These are phyloP conservation scores for Sclerodermus sp. DNA, from an alignment of 2,888 invertebrate genomes.

Conservation along the genomic window DNA sequence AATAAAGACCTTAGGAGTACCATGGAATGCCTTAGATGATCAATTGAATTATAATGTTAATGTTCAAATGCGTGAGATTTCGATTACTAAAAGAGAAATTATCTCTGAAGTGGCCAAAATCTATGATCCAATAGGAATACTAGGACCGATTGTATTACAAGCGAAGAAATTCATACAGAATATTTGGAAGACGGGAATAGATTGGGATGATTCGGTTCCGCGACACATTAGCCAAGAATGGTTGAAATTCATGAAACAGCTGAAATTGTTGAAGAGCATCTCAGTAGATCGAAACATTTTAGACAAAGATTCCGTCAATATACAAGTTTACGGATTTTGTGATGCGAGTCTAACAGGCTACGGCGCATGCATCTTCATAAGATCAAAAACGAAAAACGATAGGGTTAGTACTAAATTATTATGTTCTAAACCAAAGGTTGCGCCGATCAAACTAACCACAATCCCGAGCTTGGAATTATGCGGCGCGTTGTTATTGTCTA, in stretches of 20 bases:
- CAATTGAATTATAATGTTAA: too few relatives aligned
- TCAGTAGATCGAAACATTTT: conserved; percentile 14
- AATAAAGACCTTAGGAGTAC: not conserved
- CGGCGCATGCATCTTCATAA: conserved; percentile 19
- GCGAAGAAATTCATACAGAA: conserved; percentile 26
- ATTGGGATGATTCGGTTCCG: conserved; percentile 24
- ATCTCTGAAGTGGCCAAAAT: conserved; percentile 24
- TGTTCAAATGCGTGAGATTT: too few relatives aligned
- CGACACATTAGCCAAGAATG: conserved; percentile 14
- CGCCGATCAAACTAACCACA: conserved; percentile 14
- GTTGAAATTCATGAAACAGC: conserved; percentile 13
- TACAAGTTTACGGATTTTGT: conserved; percentile 23
- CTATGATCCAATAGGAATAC: conserved; percentile 25
- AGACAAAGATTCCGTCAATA: not conserved
- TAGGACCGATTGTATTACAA: conserved; percentile 19
- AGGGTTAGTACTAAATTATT: not conserved
- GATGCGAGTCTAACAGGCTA: conserved; percentile 25
- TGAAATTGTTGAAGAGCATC: conserved; percentile 15
- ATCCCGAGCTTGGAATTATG: conserved; percentile 18
- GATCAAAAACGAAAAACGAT: not conserved
- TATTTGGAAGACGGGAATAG: conserved; percentile 19
- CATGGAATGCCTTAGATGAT: too few relatives aligned
- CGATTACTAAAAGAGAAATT: conserved; percentile 15
- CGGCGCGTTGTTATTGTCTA: conserved; percentile 13
- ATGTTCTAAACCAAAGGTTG: conserved; percentile 18